A percentile compares a stretch with the other conserved stretches of the same genome.
Evolutionary conservation across 2,888 invertebrate genomes (phyloP).

Genomic region (Alviniconcha strummeri): DNA sequence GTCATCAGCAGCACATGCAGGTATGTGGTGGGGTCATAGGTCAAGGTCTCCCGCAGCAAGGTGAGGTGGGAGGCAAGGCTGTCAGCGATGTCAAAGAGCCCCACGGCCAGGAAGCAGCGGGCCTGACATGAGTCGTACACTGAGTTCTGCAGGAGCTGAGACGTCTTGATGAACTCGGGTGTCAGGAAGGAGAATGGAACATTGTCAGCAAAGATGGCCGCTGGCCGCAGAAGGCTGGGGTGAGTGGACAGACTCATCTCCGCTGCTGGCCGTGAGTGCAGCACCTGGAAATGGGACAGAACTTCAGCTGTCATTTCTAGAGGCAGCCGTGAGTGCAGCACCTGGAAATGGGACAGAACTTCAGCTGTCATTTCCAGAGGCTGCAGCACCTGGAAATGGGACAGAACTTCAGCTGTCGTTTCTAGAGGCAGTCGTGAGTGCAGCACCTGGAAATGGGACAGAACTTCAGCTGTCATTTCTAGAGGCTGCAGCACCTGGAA

Average conservation of each 20-base stretch:
- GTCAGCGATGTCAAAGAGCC: slow-evolving; percentile 60
- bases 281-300: slow-evolving; percentile 47
- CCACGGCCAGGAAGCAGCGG: slow-evolving; percentile 61
- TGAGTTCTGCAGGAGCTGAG: slow-evolving; percentile 59
- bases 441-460: too few relatives aligned
- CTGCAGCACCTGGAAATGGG: too few relatives aligned
- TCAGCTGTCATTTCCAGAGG: too few relatives aligned
- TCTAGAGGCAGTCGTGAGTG: too few relatives aligned
- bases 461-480: too few relatives aligned
- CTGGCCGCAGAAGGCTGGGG: slow-evolving; percentile 59
- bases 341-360: too few relatives aligned
- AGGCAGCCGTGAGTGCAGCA: too few relatives aligned
- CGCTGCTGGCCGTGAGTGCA: slow-evolving; percentile 57
- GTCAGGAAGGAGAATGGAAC: slow-evolving; percentile 64
- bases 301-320: too few relatives aligned
- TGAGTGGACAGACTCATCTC: slow-evolving; percentile 58
- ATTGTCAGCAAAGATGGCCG: slow-evolving; percentile 61
- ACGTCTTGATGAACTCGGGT: slow-evolving; percentile 63
- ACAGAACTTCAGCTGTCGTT: too few relatives aligned
- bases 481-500: too few relatives aligned
- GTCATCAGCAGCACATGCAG: slow-evolving; percentile 54
- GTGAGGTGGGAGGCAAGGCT: slow-evolving; percentile 56
- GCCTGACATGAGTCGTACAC: slow-evolving; percentile 56
- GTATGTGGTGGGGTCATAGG: slow-evolving; percentile 49
- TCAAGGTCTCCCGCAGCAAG: slow-evolving; percentile 49